Evolutionary conservation across 2,888 invertebrate species (phyloP).

Genomic region (Sinohyriopsis cumingii): DNA sequence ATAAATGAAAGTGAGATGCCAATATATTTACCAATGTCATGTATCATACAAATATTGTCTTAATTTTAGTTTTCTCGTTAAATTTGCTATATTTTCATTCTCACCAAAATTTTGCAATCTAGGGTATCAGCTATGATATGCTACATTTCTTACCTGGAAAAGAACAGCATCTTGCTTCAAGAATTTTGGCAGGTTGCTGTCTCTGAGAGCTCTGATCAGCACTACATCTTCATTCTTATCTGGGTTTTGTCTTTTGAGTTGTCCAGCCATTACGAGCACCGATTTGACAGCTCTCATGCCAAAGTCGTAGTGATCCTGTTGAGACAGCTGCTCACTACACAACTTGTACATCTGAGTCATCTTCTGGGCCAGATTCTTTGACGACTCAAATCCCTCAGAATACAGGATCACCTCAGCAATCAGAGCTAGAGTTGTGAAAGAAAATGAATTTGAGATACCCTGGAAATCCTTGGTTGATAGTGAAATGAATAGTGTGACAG

Average conservation of each 20-base stretch:
- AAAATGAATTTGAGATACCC: not conserved
- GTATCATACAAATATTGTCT: no score
- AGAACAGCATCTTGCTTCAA: constrained; percentile 87
- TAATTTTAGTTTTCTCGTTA: no score
- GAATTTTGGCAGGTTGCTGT: constrained; percentile 93
- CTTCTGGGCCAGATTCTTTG: constrained; percentile 88
- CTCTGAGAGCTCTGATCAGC: constrained; percentile 87
- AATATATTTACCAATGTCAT: no score
- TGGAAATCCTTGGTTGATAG: not conserved
- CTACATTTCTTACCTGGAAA: constrained; percentile 78
- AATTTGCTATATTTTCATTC: no score
- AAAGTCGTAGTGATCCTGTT: constrained; percentile 93
- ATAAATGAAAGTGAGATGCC: no score
- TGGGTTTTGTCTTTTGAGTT: constrained; percentile 87
- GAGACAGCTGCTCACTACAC: constrained; percentile 91
- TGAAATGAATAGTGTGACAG: not conserved
- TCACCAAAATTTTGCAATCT: no score
- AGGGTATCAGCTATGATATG: no score
- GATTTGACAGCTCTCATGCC: constrained; percentile 78
- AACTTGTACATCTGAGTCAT: constrained; percentile 95
- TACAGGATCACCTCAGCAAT: constrained; percentile 93
- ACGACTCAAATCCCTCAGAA: constrained; percentile 93
- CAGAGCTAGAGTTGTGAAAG: constrained; percentile 53
- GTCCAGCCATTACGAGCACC: constrained; percentile 93
- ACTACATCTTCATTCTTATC: constrained; percentile 85